Conservation (phyloP, 2,113 vertebrate genomes). For the Cottus gobio region DNA sequence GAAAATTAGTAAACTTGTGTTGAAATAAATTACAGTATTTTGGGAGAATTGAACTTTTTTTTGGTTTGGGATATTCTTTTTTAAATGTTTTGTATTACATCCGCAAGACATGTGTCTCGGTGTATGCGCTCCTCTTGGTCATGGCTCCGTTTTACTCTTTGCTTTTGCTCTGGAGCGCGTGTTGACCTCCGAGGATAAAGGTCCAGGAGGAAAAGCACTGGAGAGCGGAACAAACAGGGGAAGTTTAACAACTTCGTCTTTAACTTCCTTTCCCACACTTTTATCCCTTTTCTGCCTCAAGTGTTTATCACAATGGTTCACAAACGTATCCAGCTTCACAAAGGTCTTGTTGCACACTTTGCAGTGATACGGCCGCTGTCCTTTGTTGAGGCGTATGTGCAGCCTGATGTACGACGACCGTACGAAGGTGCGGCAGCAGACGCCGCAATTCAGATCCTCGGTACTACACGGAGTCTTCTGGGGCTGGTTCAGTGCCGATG, state of each 20-base stretch:
- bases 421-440: constrained; percentile 77
- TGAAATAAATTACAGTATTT: background rate
- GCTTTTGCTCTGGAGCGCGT: constrained; percentile 80
- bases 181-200: constrained; percentile 73
- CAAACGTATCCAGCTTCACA: constrained; percentile 76
- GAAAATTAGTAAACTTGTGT: constrained; percentile 25
- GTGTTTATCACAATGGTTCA: constrained; percentile 79
- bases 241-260: constrained; percentile 66
- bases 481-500: constrained; percentile 25
- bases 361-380: constrained; percentile 77
- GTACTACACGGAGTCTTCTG: constrained; percentile 50
- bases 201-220: constrained; percentile 35
- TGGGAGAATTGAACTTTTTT: background rate
- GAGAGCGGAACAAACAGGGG: constrained; percentile 64
- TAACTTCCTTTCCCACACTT: constrained; percentile 26
- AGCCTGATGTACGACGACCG: constrained; percentile 76
- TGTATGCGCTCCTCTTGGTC: constrained; percentile 1
- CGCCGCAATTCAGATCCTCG: constrained; percentile 74
- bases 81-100: no score
- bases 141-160: constrained; percentile 67
- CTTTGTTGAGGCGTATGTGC: constrained; percentile 64
- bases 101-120: background rate
- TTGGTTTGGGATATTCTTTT: no score
- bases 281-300: constrained; percentile 65
- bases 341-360: constrained; percentile 80